These are phyloP conservation scores for Patella depressa DNA, from an alignment of 2,888 invertebrate species.

Conservation along the genomic window DNA sequence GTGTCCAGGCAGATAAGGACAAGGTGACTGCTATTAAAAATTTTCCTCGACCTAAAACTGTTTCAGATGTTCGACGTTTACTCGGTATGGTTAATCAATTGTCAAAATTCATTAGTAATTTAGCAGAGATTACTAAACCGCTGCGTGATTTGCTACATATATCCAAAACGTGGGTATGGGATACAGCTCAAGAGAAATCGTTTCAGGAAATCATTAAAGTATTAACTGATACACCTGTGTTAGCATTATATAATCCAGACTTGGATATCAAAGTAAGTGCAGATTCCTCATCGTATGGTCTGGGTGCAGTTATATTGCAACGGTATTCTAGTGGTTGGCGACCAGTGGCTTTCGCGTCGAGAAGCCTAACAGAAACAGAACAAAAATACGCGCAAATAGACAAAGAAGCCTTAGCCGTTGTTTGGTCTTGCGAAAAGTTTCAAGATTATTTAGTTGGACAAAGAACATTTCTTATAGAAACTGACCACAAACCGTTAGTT, in stretches of 20 bases:
- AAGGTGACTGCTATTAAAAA: neutral
- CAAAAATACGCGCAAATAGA: neutral
- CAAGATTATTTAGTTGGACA: too few species aligned
- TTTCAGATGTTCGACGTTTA: neutral
- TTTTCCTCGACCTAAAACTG: constrained; percentile 14
- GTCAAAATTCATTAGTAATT: constrained; percentile 4
- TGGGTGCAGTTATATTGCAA: constrained; percentile 30
- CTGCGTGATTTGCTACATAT: constrained; percentile 25
- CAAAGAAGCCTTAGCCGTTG: neutral
- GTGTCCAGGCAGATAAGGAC: constrained; percentile 11
- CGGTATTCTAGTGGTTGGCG: neutral
- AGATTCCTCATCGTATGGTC: constrained; percentile 26
- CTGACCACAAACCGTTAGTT: too few species aligned
- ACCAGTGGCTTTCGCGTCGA: too few species aligned
- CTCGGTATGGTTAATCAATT: too few species aligned
- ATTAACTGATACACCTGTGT: constrained; percentile 19
- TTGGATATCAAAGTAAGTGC: constrained; percentile 28
- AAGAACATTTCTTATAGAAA: too few species aligned
- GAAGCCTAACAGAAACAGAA: too few species aligned
- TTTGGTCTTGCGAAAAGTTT: too few species aligned
- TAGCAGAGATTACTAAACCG: constrained; percentile 22
- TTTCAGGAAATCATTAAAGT: constrained; percentile 15
- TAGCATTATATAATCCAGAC: constrained; percentile 29
- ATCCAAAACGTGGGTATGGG: constrained; percentile 32
- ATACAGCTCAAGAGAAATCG: neutral